These are phyloP conservation scores for Plutella xylostella DNA, from an alignment of 2,888 invertebrate species.

Conservation along the genomic window DNA sequence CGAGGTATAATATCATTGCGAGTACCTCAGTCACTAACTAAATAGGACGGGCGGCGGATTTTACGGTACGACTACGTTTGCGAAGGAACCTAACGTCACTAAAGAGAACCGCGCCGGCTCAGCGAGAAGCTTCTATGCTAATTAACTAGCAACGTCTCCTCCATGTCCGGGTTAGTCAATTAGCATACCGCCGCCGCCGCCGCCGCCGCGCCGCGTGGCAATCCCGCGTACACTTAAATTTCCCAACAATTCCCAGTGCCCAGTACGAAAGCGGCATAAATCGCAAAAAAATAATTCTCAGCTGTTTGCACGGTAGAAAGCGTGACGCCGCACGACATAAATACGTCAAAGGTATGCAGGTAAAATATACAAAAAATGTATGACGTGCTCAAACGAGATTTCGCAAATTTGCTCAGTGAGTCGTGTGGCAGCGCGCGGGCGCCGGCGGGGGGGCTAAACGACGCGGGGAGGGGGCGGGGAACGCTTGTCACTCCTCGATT, in stretches of 20 bases:
- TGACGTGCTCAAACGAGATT: slow-evolving; percentile 27
- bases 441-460: neutral
- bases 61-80: slow-evolving; percentile 8
- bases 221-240: slow-evolving; percentile 19
- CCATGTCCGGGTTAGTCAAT: slow-evolving; percentile 23
- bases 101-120: slow-evolving; percentile 16
- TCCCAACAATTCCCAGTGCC: slow-evolving; percentile 20
- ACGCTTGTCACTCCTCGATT: too few species aligned
- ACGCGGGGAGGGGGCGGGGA: too few species aligned
- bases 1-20: neutral
- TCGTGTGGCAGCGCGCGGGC: slow-evolving; percentile 15
- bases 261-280: neutral
- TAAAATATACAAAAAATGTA: slow-evolving; percentile 29
- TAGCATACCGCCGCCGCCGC: slow-evolving; percentile 24
- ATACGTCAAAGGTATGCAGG: slow-evolving; percentile 12
- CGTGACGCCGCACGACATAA: neutral
- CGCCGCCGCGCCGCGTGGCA: slow-evolving; percentile 14
- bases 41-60: neutral
- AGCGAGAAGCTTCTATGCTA: slow-evolving; percentile 23
- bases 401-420: slow-evolving; percentile 43
- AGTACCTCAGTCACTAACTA: neutral
- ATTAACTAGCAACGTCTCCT: slow-evolving; percentile 24
- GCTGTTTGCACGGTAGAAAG: neutral
- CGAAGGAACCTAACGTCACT: slow-evolving; percentile 23
- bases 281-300: slow-evolving; percentile 7